Conservation (phyloP, 1,140 invertebrate species). For the Ceratina calcarata region DNA sequence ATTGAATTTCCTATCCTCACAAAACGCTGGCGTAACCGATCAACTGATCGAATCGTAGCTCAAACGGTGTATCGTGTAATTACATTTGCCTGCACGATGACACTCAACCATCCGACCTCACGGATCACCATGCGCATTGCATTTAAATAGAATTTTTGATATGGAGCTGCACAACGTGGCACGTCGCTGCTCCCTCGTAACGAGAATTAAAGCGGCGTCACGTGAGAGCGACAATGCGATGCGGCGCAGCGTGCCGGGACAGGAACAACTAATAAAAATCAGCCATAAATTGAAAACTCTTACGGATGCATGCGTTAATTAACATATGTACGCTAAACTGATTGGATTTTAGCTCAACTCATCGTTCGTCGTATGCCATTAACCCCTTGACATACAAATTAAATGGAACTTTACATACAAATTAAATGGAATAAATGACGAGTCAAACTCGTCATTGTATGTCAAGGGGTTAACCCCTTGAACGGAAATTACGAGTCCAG, state of each 20-base stretch:
- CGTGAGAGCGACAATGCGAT: neutral
- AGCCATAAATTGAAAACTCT: slow-evolving; percentile 35
- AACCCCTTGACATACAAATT: no score
- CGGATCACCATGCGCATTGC: slow-evolving; percentile 53
- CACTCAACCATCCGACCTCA: slow-evolving; percentile 24
- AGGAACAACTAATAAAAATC: slow-evolving; percentile 21
- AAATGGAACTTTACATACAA: no score
- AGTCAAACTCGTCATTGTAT: no score
- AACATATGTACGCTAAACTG: neutral
- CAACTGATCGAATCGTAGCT: slow-evolving; percentile 56
- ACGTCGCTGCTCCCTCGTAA: neutral
- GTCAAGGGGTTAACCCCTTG: no score
- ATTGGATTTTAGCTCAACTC: no score
- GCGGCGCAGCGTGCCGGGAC: no score
- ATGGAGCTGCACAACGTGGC: neutral
- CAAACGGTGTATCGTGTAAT: slow-evolving; percentile 64
- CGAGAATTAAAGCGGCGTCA: slow-evolving; percentile 21
- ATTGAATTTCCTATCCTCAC: neutral
- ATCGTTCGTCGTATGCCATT: no score
- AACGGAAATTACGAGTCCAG: no score
- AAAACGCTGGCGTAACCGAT: slow-evolving; percentile 33
- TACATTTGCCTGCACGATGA: slow-evolving; percentile 67
- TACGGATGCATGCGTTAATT: slow-evolving; percentile 23
- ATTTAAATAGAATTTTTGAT: slow-evolving; percentile 60
- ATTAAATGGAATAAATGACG: no score